Base-by-base conservation (phyloP, 1,140 invertebrate species). In the Armadillidium nasatum region DNA sequence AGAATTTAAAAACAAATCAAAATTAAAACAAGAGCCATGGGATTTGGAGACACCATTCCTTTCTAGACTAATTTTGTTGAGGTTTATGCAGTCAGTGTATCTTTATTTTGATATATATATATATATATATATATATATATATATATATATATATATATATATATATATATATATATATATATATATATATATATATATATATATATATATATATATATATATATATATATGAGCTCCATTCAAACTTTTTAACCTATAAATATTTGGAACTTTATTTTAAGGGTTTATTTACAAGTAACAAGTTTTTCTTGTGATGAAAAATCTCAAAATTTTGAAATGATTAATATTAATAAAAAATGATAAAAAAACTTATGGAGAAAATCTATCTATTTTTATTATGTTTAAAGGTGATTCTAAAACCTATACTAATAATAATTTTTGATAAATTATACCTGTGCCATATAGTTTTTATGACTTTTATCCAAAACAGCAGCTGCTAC, bases 401-500 rank as follows among this genome's bases (percentile, higher is more conserved):
- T 60, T 60, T 60, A 2, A 13, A 60, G 19, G 11, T 60, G 7
- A 60, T 60, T 60, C 19, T 7, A 60, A 15, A 15, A 60, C 50
- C 46, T n/a, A n/a, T n/a, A 50, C 9, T 15, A 9, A 10, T 50
- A 10, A 10, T 10, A 50, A 15, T 50, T 50, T 50, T 10, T 50
- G 46, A 50, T 10, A 50, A 9, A 15, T 4, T 19, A 3, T 60
- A 75, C 73, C 73, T 96, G 94, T 7, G 93, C 90, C 91, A 97
- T 94, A 84, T 97, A 97, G 0, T 88, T 88, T 83, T 94, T 81
- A 60, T 81, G 79, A 44, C 79, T 81, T 60, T 81, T 94, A 84
- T 97, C 94, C 22, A 95, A 85, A 0, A 94, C 91, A 13, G 90
- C 90, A 76, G 90, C 89, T 4, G 88, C 89, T 0, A 94, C 91